These are phyloP conservation scores for Lucilia cuprina DNA, from an alignment of 1,140 invertebrate species.

Conservation along the genomic window DNA sequence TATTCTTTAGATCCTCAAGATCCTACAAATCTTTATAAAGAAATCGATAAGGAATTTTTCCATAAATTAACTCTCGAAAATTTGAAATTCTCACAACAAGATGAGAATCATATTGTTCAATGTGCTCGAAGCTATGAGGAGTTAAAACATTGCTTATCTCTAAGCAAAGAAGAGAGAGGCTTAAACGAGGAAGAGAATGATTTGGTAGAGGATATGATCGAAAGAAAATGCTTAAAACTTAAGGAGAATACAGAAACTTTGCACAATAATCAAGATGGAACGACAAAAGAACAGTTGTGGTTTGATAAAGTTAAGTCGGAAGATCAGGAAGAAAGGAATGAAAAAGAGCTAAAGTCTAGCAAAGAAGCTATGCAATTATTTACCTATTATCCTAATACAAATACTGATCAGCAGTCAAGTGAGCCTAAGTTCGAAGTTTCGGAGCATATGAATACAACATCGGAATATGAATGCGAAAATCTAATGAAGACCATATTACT, in stretches of 20 bases:
- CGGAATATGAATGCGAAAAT: neutral
- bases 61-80: constrained; percentile 50
- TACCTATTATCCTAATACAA: neutral
- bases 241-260: constrained; percentile 41
- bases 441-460: neutral
- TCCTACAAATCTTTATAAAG: constrained; percentile 38
- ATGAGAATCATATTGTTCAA: constrained; percentile 44
- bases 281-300: neutral
- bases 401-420: neutral
- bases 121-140: constrained; percentile 52
- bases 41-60: constrained; percentile 50
- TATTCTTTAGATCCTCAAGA: constrained; percentile 45
- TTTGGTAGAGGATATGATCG: constrained; percentile 47
- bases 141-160: constrained; percentile 44
- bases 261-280: neutral
- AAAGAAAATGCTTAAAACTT: constrained; percentile 44
- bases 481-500: neutral
- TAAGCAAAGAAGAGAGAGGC: neutral
- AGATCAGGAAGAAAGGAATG: neutral
- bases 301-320: neutral
- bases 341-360: neutral
- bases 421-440: neutral
- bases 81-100: neutral
- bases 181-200: constrained; percentile 39
- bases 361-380: neutral